Conservation (phyloP, 2,797 vertebrate species). For the Percopsis omiscomaycus region DNA sequence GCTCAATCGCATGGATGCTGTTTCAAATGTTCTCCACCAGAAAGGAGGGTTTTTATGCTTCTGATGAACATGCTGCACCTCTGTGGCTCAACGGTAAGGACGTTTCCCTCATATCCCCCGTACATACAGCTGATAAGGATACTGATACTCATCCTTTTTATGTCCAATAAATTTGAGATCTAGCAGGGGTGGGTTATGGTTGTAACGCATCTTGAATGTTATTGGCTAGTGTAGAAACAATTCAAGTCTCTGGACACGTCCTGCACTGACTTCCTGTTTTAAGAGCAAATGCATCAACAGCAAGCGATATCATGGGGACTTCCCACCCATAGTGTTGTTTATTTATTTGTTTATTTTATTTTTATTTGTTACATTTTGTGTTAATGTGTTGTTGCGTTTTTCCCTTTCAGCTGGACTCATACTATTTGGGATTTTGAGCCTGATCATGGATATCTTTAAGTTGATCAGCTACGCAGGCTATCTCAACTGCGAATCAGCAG, state of each 20-base stretch:
- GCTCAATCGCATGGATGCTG: slow-evolving; percentile 85
- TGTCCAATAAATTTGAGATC: neutral
- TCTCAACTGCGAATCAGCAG: slow-evolving; percentile 86
- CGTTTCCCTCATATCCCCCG: no score
- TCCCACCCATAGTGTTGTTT: no score
- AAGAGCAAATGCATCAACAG: neutral
- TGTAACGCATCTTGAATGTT: no score
- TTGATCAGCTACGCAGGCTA: slow-evolving; percentile 87
- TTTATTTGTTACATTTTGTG: neutral
- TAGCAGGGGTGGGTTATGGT: no score
- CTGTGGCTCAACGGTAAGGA: slow-evolving; percentile 91
- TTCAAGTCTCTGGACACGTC: no score
- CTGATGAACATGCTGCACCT: slow-evolving; percentile 89
- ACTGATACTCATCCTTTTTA: no score
- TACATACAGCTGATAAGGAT: no score
- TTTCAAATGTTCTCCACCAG: slow-evolving; percentile 79
- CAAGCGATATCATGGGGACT: no score
- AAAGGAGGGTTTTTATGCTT: slow-evolving; percentile 73
- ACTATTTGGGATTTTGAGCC: slow-evolving; percentile 88
- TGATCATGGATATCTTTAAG: slow-evolving; percentile 94
- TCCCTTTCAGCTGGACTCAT: slow-evolving; percentile 84
- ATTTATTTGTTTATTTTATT: neutral
- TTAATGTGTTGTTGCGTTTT: neutral
- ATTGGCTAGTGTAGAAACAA: no score
- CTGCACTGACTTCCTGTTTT: neutral